Conservation (phyloP, 2,797 vertebrate species). For the Bradypodion ventrale region DNA sequence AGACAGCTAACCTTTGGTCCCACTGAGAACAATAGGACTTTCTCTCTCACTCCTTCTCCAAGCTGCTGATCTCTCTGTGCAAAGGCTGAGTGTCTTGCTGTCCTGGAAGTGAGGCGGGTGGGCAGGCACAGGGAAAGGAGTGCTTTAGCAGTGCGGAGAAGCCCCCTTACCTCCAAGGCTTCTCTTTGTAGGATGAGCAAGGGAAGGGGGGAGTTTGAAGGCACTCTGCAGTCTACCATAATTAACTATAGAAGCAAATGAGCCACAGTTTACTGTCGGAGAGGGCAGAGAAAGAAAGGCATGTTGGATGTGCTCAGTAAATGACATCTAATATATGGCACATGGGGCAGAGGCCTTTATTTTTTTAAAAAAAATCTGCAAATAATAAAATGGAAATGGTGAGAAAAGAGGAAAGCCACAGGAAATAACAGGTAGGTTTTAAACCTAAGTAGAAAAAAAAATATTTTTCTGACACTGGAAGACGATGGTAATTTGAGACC, state of each 20-base stretch:
- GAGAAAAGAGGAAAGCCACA: background rate
- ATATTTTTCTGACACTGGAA: background rate
- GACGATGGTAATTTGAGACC: no score
- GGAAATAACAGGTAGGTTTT: background rate
- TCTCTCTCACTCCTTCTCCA: background rate
- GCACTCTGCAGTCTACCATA: background rate
- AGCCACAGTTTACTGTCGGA: background rate
- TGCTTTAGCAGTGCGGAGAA: background rate
- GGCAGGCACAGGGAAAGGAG: background rate
- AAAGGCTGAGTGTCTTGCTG: background rate
- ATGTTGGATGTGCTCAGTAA: background rate
- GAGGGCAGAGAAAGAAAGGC: background rate
- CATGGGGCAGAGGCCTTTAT: background rate
- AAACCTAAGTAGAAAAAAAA: background rate
- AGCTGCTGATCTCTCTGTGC: constrained; percentile 26
- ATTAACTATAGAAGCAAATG: background rate
- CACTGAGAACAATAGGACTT: constrained; percentile 25
- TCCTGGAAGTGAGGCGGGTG: no score
- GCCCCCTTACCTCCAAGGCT: background rate
- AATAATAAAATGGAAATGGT: background rate
- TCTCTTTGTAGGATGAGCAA: constrained; percentile 6
- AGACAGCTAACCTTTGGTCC: constrained; percentile 37
- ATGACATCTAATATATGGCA: background rate
- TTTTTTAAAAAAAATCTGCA: background rate
- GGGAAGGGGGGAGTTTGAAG: background rate